Evolutionary conservation across 2,888 invertebrate genomes (phyloP), one percentile per base, ranked within the genome.

Genomic region (Caenorhabditis japonica): DNA sequence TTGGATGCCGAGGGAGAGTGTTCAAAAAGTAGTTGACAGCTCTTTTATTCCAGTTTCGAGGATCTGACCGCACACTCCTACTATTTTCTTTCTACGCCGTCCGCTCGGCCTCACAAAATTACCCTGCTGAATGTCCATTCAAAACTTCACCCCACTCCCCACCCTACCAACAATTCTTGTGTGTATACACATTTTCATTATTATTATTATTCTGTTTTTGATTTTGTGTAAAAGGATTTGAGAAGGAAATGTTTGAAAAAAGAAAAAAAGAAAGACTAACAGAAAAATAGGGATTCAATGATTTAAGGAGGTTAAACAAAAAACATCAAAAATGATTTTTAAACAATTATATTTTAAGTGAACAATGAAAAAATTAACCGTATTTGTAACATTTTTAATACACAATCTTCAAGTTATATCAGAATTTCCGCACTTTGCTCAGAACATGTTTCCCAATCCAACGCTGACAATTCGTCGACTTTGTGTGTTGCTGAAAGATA

Each of bases 61-160:
- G 68, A 59, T 55, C 68, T 59, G 52, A 53, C 59, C 52, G 53
- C 68, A 68, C 52, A 43, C 59, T 69, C 60, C 34, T 41, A 53
- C 59, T 59, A 69, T 59, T 60, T 69, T 60, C 68, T 56, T 19
- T 49, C 21, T 39, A 21, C 62, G 38, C 49, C 30, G 64, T 56
- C 66, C 66, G 56, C 56, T 66, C 56, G 58, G 51, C 49, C 66
- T 43, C 46, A 51, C 39, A 66, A 66, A 66, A 66, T 66, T 66
- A 66, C 66, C 41, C 66, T 66, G 34, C 66, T 66, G 66, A 66
- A 66, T 66, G 66, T 66, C 66, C 66, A 66, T 66, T 66, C 66
- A 66, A 51, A 56, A 55, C 47, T 47, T 47, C 23, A 44, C n/a
- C 38, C 13, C 51, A n/a, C n/a, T n/a, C n/a, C n/a, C n/a, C n/a